A percentile compares a stretch with the other conserved stretches of the same genome.
Evolutionary conservation across 2,113 vertebrate genomes (phyloP).

Genomic region (Atlantisia rogersi): DNA sequence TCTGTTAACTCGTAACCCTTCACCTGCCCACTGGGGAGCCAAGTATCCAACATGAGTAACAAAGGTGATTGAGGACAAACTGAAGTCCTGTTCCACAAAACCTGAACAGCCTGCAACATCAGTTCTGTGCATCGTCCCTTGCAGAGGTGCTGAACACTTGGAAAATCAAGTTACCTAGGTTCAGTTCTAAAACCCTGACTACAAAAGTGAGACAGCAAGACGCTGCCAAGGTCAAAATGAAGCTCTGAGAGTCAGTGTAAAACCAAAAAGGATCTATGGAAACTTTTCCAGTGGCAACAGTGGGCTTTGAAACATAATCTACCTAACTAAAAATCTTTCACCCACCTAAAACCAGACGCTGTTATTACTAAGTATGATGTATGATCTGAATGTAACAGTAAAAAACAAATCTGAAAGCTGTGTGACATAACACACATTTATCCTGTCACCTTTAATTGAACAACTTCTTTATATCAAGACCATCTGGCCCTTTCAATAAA

Average conservation of each 20-base stretch:
- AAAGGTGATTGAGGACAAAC: fast-evolving
- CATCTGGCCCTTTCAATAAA: neutral
- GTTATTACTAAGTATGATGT: neutral
- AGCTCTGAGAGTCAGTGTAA: fast-evolving
- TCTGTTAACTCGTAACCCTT: neutral
- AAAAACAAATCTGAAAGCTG: neutral
- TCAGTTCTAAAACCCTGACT: neutral
- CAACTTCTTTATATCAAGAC: neutral
- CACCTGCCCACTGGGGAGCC: neutral
- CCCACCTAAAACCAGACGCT: neutral
- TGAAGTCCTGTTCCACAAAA: neutral
- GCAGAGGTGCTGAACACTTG: neutral
- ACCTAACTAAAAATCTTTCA: neutral
- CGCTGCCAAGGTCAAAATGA: neutral
- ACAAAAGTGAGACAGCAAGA: neutral
- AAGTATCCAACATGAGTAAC: neutral
- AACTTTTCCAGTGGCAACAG: neutral
- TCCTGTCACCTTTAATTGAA: neutral
- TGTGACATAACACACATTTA: neutral
- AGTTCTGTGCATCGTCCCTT: neutral
- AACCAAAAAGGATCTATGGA: neutral
- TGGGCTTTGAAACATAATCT: neutral
- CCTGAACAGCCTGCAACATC: neutral
- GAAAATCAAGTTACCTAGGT: neutral
- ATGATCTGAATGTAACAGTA: neutral